phyloP scores from a whole-genome alignment of 2,888 invertebrate genomes.

The Hemicrepidius hirtus region DNA sequence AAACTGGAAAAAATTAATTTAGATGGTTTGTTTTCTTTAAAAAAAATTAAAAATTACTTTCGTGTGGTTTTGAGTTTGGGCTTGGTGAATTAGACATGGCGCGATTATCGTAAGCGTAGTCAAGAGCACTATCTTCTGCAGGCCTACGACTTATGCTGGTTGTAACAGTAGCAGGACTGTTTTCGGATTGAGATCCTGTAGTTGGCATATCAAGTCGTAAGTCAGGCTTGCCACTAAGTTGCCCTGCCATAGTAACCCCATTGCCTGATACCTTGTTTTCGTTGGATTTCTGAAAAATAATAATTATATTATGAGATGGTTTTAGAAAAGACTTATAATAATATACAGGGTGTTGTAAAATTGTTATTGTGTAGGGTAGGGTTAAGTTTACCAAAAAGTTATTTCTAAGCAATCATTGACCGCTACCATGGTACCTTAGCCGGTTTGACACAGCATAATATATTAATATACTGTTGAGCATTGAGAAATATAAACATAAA shows the following conservation, averaged over 20 bases:
- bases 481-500: no score
- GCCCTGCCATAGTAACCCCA: slow-evolving; percentile 39
- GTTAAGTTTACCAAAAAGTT: no score
- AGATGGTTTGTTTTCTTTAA: not conserved
- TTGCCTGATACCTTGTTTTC: slow-evolving; percentile 52
- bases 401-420: no score
- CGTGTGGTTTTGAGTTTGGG: slow-evolving; percentile 65
- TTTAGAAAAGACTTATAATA: no score
- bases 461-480: no score
- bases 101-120: slow-evolving; percentile 87
- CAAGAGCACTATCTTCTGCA: slow-evolving; percentile 84
- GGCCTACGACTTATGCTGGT: slow-evolving; percentile 84
- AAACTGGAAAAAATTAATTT: no score
- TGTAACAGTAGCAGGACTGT: slow-evolving; percentile 76
- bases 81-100: slow-evolving; percentile 82
- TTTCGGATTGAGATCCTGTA: slow-evolving; percentile 61
- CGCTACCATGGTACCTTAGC: no score
- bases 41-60: slow-evolving; percentile 52
- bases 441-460: no score
- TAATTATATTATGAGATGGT: no score
- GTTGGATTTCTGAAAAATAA: slow-evolving; percentile 58
- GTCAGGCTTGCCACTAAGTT: slow-evolving; percentile 51
- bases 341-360: no score
- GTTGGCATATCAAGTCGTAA: slow-evolving; percentile 59
- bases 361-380: no score